Percentiles rank a stretch among this genome's conserved stretches.
These are phyloP conservation scores for Macropodus opercularis DNA, from an alignment of 2,797 vertebrate genomes.

Conservation along the genomic window DNA sequence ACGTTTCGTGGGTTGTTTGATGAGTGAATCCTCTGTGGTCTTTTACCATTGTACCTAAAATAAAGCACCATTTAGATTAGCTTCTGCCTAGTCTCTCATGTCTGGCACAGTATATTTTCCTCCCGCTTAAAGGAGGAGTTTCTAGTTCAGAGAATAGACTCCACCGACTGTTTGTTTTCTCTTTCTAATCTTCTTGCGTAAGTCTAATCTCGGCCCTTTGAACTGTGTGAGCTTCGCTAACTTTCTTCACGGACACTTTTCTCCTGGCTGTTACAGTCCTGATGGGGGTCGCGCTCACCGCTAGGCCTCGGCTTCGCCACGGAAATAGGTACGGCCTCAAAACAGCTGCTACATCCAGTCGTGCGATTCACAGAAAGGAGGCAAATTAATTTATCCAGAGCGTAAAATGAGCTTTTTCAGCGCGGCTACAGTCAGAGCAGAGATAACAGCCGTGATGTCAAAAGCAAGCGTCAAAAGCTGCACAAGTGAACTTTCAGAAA, in stretches of 20 bases:
- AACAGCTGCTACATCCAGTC: slow-evolving; percentile 1
- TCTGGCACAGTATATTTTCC: slow-evolving; percentile 34
- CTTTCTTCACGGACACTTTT: slow-evolving; percentile 23
- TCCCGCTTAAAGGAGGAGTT: slow-evolving; percentile 61
- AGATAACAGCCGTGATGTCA: slow-evolving; percentile 24
- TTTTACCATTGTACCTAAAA: slow-evolving; percentile 70
- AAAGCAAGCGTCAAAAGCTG: slow-evolving; percentile 27
- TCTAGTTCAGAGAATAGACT: slow-evolving; percentile 48
- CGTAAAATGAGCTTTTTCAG: too few relatives aligned
- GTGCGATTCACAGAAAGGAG: too few relatives aligned
- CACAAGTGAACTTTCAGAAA: slow-evolving; percentile 29
- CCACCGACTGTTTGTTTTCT: slow-evolving; percentile 57
- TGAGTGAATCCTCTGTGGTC: slow-evolving; percentile 76
- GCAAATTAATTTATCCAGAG: background rate
- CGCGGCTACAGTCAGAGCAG: background rate
- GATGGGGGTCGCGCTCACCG: slow-evolving; percentile 35
- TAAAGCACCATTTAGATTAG: slow-evolving; percentile 75
- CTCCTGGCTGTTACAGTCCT: slow-evolving; percentile 20
- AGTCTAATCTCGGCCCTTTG: slow-evolving; percentile 58
- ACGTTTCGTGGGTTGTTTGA: slow-evolving; percentile 72
- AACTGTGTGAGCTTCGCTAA: slow-evolving; percentile 46
- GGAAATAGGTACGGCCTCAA: slow-evolving; percentile 17
- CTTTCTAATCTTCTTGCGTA: slow-evolving; percentile 57
- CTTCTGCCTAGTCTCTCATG: slow-evolving; percentile 67
- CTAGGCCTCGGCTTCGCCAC: background rate